Evolutionary conservation across 2,888 invertebrate species (phyloP), one percentile per base, ranked within the genome.

Genomic region (Habrosyne pyritoides): DNA sequence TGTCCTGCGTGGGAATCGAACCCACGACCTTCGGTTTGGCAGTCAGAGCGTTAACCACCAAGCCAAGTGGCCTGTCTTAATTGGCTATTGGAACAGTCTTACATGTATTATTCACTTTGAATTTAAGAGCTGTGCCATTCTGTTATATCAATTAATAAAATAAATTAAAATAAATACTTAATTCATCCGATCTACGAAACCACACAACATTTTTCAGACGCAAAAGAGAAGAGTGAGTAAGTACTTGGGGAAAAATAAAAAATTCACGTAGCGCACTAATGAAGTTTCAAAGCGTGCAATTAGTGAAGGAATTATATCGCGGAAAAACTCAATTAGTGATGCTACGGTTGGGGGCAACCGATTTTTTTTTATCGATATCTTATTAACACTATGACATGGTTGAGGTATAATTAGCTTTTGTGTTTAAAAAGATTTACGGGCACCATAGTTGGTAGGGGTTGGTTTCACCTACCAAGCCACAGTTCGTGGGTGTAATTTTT

Each of bases 241-340:
- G 42, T 42, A 18, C n/a, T n/a, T n/a, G 24, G 47, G 12, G 22
- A 47, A 47, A 24, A n/a, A 69, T 61, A 64, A 73, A 68, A 70
- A 71, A 70, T 68, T 68, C 73, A 71, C 63, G 66, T 60, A 60
- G 60, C 69, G 61, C 69, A 64, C 72, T 73, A 75, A 75, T 75
- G 75, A 75, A 75, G 56, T 69, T 73, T 65, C 68, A 66, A 76
- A 71, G 68, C 71, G 57, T 64, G 72, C 73, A 75, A 75, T 76
- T 75, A 75, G 75, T 63, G 74, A 61, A 60, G 62, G 69, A 64
- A 66, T 75, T 66, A 70, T 74, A 69, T 74, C 62, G 62, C 65
- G 67, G 74, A 71, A 73, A 67, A 71, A 64, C 66, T 64, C 55
- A 58, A 61, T 61, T 76, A 76, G 59, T 52, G 75, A 64, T 61